phyloP scores from a whole-genome alignment of 2,797 vertebrate species.

The Melanotaenia boesemani region DNA sequence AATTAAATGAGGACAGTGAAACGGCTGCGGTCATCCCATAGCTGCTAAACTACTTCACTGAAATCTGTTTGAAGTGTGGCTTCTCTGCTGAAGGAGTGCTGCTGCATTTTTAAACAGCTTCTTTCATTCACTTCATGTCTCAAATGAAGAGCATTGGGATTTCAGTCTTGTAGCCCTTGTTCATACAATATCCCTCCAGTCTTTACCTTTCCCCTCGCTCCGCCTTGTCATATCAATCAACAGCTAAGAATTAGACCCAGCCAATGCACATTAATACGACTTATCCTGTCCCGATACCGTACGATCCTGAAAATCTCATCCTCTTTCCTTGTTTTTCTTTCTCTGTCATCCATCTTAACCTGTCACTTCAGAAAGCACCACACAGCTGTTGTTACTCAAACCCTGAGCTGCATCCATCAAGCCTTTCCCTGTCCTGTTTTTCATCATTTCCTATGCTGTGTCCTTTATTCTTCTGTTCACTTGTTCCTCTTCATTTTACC shows the following conservation, averaged over 20 bases:
- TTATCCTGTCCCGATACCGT: conserved; percentile 4
- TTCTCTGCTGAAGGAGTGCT: conserved; percentile 26
- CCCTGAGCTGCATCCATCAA: conserved; percentile 25
- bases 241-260: conserved; percentile 33
- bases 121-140: conserved; percentile 60
- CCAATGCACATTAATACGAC: neutral
- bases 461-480: neutral
- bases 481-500: conserved; percentile 18
- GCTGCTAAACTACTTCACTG: conserved; percentile 26
- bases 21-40: neutral
- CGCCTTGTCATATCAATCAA: neutral
- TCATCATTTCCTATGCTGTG: neutral
- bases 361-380: conserved; percentile 13
- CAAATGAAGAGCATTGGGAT: conserved; percentile 61
- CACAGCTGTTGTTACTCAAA: conserved; percentile 42
- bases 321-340: conserved; percentile 3
- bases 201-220: conserved; percentile 12
- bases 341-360: neutral
- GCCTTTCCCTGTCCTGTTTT: conserved; percentile 5
- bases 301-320: conserved; percentile 1
- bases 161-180: conserved; percentile 50
- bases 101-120: conserved; percentile 55
- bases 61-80: conserved; percentile 39
- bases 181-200: conserved; percentile 22
- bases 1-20: conserved; percentile 22